Percentiles rank a stretch among this genome's conserved stretches.
Evolutionary conservation across 2,113 vertebrate genomes (phyloP).

Genomic region (Trematocara macrostoma): DNA sequence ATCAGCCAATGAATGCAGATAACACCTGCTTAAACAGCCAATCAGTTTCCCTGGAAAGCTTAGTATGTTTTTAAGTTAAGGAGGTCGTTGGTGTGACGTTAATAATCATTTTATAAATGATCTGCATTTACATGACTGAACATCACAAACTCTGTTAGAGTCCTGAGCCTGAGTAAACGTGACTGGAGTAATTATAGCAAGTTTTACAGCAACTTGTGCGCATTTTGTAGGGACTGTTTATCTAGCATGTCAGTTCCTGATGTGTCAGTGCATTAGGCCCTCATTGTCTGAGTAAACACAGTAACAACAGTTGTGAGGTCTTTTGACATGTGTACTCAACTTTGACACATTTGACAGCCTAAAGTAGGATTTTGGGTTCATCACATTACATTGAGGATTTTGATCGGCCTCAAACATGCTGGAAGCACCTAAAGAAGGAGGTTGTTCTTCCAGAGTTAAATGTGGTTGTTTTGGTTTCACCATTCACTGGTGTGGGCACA

Average conservation of each 20-base stretch:
- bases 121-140: background rate
- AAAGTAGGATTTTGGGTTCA: background rate
- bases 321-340: background rate
- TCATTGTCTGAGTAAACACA: background rate
- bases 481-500: too few relatives aligned
- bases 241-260: rapidly evolving
- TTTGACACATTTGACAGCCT: background rate
- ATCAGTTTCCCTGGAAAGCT: too few relatives aligned
- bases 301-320: background rate
- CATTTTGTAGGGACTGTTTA: rapidly evolving
- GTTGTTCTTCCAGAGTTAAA: too few relatives aligned
- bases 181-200: background rate
- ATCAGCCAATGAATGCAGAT: too few relatives aligned
- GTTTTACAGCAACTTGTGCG: background rate
- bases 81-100: too few relatives aligned
- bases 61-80: too few relatives aligned
- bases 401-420: too few relatives aligned
- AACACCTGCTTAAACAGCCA: too few relatives aligned
- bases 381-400: too few relatives aligned
- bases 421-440: too few relatives aligned
- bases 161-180: background rate
- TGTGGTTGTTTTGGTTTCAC: too few relatives aligned
- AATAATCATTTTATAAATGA: too few relatives aligned
- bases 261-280: rapidly evolving
- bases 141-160: background rate